These are phyloP conservation scores for Ochotona princeps DNA, from an alignment of 2,113 vertebrate genomes.

Conservation along the genomic window DNA sequence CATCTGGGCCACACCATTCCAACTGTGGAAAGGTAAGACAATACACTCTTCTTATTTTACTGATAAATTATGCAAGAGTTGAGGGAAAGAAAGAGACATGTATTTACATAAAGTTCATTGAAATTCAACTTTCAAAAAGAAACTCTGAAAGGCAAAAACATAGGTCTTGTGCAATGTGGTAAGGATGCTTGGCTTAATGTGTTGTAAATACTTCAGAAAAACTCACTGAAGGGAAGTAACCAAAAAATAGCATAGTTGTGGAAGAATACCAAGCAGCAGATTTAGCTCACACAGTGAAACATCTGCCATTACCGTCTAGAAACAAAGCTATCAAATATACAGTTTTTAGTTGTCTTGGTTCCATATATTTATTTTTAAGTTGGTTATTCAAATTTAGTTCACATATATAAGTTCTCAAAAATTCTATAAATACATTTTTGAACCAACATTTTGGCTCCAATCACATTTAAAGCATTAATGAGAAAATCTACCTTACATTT, in stretches of 20 bases:
- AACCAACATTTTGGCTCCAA: conserved; percentile 19
- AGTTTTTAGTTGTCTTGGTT: neutral
- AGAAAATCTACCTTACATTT: neutral
- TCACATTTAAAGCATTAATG: conserved; percentile 50
- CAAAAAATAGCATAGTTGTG: neutral
- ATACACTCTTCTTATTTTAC: neutral
- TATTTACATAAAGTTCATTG: neutral
- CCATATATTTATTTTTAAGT: conserved; percentile 43
- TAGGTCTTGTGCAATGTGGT: neutral
- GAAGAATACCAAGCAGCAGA: conserved; percentile 22
- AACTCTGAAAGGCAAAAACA: neutral
- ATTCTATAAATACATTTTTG: conserved; percentile 41
- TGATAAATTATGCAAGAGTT: neutral
- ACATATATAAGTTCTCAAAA: neutral
- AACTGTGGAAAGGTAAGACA: neutral
- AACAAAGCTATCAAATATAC: neutral
- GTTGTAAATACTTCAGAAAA: neutral
- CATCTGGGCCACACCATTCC: neutral
- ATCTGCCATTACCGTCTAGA: neutral
- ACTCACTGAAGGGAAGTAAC: neutral
- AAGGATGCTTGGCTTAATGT: neutral
- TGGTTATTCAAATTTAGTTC: conserved; percentile 51
- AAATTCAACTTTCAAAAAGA: conserved; percentile 35
- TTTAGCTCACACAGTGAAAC: neutral
- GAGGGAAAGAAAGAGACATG: neutral